phyloP scores from a whole-genome alignment of 2,797 vertebrate species.

The Phalloptychus januarius region DNA sequence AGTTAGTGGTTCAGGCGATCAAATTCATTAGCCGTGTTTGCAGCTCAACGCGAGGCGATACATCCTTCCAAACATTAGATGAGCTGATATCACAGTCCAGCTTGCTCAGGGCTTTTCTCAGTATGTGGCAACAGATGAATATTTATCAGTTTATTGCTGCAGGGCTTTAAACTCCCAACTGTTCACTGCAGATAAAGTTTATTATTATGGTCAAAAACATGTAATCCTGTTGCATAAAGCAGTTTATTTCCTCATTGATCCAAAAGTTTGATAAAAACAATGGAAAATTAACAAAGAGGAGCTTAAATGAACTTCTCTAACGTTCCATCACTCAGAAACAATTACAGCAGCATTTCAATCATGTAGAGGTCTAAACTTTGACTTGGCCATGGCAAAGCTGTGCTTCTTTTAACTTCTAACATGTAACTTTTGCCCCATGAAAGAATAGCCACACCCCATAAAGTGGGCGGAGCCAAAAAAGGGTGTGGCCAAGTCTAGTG shows the following conservation, averaged over 20 bases:
- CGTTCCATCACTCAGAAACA: not conserved
- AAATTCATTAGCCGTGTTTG: constrained; percentile 37
- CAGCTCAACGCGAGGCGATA: constrained; percentile 15
- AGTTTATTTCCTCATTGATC: not conserved
- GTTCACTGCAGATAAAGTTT: constrained; percentile 1
- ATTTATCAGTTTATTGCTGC: not conserved
- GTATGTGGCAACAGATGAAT: not conserved
- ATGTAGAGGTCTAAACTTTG: not conserved
- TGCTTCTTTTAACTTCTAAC: not conserved
- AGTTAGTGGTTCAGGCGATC: constrained; percentile 19
- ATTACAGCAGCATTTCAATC: not conserved
- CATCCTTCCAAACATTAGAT: constrained; percentile 14
- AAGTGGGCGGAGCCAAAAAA: too few species aligned
- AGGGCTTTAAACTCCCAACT: not conserved
- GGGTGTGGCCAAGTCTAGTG: too few species aligned
- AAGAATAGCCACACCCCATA: too few species aligned
- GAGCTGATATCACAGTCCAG: constrained; percentile 14
- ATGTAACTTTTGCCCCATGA: too few species aligned
- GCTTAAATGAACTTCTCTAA: not conserved
- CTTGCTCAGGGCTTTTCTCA: constrained; percentile 1
- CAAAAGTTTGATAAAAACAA: not conserved
- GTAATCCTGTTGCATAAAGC: not conserved
- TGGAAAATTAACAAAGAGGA: not conserved
- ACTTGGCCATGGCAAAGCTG: not conserved
- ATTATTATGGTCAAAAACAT: not conserved